Evolutionary conservation across 2,888 invertebrate species (phyloP).

Genomic region (Amblyteles armatorius): DNA sequence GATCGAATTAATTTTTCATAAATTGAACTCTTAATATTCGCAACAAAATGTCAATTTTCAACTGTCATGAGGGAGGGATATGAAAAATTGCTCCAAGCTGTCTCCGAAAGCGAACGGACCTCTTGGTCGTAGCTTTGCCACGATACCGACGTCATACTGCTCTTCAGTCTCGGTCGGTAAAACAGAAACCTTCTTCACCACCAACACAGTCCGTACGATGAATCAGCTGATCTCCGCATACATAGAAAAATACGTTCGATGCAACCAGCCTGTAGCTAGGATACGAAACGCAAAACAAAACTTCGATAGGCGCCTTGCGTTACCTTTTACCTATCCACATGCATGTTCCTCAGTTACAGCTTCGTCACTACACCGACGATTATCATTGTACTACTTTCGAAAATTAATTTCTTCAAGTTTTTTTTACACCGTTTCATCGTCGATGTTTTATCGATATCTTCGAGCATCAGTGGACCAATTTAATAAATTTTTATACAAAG

Average conservation of each 20-base stretch:
- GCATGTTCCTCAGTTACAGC: slow-evolving; percentile 16
- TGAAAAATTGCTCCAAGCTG: no score
- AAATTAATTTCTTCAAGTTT: neutral
- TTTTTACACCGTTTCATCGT: neutral
- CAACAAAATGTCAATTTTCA: neutral
- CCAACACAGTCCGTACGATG: neutral
- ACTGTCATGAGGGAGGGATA: neutral
- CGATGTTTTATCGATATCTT: neutral
- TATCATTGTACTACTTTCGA: neutral
- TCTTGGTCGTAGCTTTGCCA: no score
- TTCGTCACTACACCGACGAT: neutral
- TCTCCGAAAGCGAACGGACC: no score
- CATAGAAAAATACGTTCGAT: neutral
- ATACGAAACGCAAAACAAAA: slow-evolving; percentile 63
- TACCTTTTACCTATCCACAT: neutral
- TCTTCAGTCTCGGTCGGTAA: neutral
- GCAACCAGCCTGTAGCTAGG: slow-evolving; percentile 57
- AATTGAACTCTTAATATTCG: no score
- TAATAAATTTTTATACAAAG: neutral
- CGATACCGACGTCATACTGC: neutral
- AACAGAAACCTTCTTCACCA: neutral
- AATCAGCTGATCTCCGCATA: neutral
- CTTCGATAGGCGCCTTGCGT: neutral
- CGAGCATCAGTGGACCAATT: neutral
- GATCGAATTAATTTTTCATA: no score